Conservation (phyloP, 2,888 invertebrate species). For the Glaucopsyche alexis region DNA sequence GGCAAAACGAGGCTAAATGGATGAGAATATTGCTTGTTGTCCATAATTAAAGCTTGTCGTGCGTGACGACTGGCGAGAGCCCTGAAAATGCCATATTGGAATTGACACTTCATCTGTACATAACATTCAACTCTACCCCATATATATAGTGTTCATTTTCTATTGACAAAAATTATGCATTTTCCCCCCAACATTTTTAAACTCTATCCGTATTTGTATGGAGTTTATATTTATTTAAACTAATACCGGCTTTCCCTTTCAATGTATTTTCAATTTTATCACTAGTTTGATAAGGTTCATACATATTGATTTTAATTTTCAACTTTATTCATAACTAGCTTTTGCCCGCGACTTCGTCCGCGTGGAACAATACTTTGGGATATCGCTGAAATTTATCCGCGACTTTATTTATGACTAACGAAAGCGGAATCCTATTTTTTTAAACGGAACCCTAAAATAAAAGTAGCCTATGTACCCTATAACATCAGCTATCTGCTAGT, state of each 20-base stretch:
- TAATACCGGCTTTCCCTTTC: background rate
- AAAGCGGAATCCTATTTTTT: no score
- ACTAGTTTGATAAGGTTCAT: background rate
- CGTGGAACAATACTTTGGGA: no score
- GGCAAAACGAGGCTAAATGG: background rate
- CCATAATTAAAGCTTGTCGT: conserved; percentile 11
- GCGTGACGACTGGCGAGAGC: conserved; percentile 10
- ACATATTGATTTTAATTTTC: background rate
- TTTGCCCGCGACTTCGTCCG: no score
- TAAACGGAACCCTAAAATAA: no score
- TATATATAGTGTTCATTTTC: background rate
- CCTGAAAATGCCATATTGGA: conserved; percentile 4
- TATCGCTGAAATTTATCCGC: no score
- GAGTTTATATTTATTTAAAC: background rate
- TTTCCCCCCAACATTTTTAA: background rate
- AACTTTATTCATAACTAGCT: no score
- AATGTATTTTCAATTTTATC: conserved; percentile 10
- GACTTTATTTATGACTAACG: no score
- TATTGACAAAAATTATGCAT: background rate
- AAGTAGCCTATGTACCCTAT: no score
- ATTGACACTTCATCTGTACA: background rate
- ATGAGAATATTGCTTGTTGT: conserved; percentile 11
- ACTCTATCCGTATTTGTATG: background rate
- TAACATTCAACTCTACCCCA: background rate
- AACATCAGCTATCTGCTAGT: no score